Evolutionary conservation across 2,888 invertebrate genomes (phyloP).

Genomic region (Leptopilina myrica): DNA sequence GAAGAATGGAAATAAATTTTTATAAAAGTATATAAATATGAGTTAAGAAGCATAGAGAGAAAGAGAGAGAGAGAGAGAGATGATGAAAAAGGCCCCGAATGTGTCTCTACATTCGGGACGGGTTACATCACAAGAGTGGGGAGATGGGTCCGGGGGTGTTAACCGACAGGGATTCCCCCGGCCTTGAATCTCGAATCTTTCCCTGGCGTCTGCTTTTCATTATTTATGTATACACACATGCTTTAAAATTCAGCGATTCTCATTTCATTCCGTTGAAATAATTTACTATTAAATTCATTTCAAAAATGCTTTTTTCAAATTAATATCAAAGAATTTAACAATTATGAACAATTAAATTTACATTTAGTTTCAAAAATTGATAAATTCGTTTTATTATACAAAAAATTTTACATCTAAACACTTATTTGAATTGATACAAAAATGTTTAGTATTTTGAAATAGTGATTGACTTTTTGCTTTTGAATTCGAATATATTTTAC

Average conservation of each 20-base stretch:
- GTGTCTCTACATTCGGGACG: constrained; percentile 40
- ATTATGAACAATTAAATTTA: too few relatives aligned
- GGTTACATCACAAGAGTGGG: constrained; percentile 47
- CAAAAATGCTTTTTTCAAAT: neutral
- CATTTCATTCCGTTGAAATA: constrained; percentile 44
- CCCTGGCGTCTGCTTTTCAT: constrained; percentile 60
- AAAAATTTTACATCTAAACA: too few relatives aligned
- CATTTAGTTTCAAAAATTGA: too few relatives aligned
- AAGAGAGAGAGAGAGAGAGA: too few relatives aligned
- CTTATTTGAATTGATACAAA: too few relatives aligned
- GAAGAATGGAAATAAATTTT: neutral
- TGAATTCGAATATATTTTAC: too few relatives aligned
- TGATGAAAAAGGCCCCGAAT: neutral
- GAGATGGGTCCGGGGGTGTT: constrained; percentile 53
- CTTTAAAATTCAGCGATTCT: constrained; percentile 56
- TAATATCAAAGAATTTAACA: neutral
- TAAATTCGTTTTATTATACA: too few relatives aligned
- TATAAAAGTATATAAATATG: neutral
- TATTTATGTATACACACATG: constrained; percentile 47
- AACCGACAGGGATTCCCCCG: constrained; percentile 66
- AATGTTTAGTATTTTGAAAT: too few relatives aligned
- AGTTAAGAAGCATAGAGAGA: neutral
- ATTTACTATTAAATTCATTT: neutral
- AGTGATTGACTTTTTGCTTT: too few relatives aligned
- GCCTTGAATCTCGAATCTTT: constrained; percentile 59